Evolutionary conservation across 2,113 vertebrate genomes (phyloP).

Genomic region (Galbula dea): DNA sequence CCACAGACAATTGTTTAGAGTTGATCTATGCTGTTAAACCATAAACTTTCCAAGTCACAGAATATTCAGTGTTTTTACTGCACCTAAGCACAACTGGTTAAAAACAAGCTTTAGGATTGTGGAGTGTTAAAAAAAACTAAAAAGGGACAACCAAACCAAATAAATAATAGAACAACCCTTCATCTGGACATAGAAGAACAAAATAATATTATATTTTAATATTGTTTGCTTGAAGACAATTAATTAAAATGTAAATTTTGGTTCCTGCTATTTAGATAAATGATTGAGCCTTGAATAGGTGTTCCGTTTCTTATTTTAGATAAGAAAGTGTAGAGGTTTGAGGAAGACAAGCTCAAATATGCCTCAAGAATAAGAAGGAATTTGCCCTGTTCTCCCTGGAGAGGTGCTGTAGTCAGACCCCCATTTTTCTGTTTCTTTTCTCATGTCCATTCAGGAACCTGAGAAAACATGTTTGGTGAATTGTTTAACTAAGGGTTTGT

Average conservation of each 20-base stretch:
- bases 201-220: slow-evolving; percentile 37
- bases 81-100: background rate
- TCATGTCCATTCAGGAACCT: background rate
- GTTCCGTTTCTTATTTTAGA: slow-evolving; percentile 37
- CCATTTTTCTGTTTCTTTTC: background rate
- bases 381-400: background rate
- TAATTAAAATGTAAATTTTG: slow-evolving; percentile 63
- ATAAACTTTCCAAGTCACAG: background rate
- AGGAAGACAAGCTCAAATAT: background rate
- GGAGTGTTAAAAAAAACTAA: background rate
- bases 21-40: background rate
- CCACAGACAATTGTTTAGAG: background rate
- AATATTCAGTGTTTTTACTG: background rate
- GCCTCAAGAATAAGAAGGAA: background rate
- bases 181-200: background rate
- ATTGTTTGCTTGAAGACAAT: slow-evolving; percentile 34
- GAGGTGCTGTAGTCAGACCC: background rate
- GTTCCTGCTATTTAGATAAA: slow-evolving; percentile 35
- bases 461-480: background rate
- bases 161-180: background rate
- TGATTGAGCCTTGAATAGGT: background rate
- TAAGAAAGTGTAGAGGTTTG: slow-evolving; percentile 39
- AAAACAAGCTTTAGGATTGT: background rate
- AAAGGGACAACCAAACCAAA: background rate
- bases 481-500: background rate